Base-by-base conservation (phyloP, 2,113 vertebrate species). In the Willisornis vidua region DNA sequence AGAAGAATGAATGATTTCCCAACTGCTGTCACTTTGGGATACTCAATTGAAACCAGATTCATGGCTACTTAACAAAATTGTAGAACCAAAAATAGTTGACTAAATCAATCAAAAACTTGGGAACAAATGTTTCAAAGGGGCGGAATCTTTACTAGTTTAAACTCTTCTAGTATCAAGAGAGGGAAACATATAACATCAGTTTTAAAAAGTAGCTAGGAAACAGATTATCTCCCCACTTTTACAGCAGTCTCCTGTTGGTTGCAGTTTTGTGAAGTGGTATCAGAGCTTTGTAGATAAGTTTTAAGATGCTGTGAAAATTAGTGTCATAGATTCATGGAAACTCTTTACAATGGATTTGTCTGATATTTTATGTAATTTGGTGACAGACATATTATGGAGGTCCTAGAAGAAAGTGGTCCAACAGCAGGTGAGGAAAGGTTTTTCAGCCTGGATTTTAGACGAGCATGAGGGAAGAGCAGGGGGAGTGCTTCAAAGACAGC, bases 391-490 rank as follows among this genome's bases (percentile, higher is more conserved):
- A 48, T 55, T 61, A 52, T n/a, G 14, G 59, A 87, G 65, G 24
- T 61, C 39, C 16, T 83, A 29, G 29, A 72, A 82, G 26, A 68
- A 71, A 59, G 26, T 24, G 2, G 9, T 70, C 31, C 31, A 49
- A 75, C 13, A 68, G 2, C 28, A 72, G 25, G 22, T 1, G 0
- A 79, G 9, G 23, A 33, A 75, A 7, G 1, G 6, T 52, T 78
- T 87, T 85, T 55, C 16, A 26, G 45, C 85, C 22, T 79, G 67
- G 10, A 35, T 49, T 92, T 62, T 35, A 66, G 45, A 76, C 3
- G 8, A 6, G 2, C 20, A 7, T 33, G 5, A 11, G 1, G 7
- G 4, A 14, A 37, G 25, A 41, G 20, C 12, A 12, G 19, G 6
- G 3, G 12, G 15, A 37, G 9, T 82, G 19, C 25, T 73, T 83